Percentiles rank a stretch among this genome's conserved stretches.
Evolutionary conservation across 2,888 invertebrate genomes (phyloP).

Genomic region (Macrophya alboannulata): DNA sequence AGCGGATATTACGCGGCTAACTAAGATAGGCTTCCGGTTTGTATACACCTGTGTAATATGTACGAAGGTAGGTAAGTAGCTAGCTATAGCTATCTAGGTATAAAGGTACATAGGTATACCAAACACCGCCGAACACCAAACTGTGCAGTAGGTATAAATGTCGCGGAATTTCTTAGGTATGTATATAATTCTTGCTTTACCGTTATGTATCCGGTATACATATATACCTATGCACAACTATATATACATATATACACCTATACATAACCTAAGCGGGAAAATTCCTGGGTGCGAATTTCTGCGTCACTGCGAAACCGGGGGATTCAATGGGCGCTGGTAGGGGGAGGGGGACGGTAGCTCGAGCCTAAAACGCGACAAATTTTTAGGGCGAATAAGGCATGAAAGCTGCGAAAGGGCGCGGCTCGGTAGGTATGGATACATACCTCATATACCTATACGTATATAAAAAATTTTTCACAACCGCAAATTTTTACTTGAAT

Average conservation of each 20-base stretch:
- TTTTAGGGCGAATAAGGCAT: background rate
- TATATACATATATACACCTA: background rate
- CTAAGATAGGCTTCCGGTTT: constrained; percentile 36
- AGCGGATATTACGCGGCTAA: constrained; percentile 35
- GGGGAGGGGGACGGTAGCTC: background rate
- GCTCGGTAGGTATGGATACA: background rate
- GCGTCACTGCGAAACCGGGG: background rate
- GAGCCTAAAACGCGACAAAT: constrained; percentile 33
- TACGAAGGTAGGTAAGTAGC: background rate
- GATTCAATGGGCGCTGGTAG: background rate
- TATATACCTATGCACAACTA: background rate
- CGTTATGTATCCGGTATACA: background rate
- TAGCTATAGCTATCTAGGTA: background rate
- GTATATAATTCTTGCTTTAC: background rate
- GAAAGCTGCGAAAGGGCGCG: constrained; percentile 14
- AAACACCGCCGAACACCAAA: background rate
- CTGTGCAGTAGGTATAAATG: background rate
- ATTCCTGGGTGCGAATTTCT: background rate
- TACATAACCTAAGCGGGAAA: background rate
- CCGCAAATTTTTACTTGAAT: too few relatives aligned
- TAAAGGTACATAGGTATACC: background rate
- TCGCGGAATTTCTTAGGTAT: background rate
- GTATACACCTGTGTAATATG: constrained; percentile 6
- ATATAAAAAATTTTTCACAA: too few relatives aligned
- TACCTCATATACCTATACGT: too few relatives aligned